Evolutionary conservation across 2,113 vertebrate genomes (phyloP).

Genomic region (Brachyhypopomus gauderio): DNA sequence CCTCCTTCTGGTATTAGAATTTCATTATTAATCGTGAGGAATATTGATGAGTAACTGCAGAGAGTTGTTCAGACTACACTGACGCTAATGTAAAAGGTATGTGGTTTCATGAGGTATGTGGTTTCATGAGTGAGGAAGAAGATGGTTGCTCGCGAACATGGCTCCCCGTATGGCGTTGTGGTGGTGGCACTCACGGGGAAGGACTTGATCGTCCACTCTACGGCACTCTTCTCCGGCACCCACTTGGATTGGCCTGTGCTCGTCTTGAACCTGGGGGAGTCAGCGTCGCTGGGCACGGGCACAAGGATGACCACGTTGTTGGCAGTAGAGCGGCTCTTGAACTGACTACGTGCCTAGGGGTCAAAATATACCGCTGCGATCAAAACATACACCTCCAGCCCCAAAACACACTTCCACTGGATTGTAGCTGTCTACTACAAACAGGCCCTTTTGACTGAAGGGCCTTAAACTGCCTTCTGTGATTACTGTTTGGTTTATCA

Average conservation of each 20-base stretch:
- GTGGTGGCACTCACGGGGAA: slow-evolving; percentile 73
- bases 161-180: no score
- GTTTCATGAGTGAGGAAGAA: no score
- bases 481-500: not conserved
- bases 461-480: not conserved
- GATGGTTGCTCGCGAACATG: no score
- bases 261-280: slow-evolving; percentile 82
- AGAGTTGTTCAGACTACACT: no score
- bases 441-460: not conserved
- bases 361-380: slow-evolving; percentile 6
- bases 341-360: slow-evolving; percentile 78
- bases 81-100: no score
- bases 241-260: slow-evolving; percentile 79
- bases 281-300: slow-evolving; percentile 80
- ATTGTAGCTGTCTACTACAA: not conserved
- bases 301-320: slow-evolving; percentile 81
- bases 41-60: no score
- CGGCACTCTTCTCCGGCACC: slow-evolving; percentile 78
- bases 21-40: no score
- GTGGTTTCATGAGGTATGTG: no score
- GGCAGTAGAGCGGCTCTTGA: slow-evolving; percentile 79
- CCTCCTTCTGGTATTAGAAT: no score
- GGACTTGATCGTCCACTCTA: slow-evolving; percentile 81
- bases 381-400: slow-evolving; percentile 4
- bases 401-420: not conserved